Evolutionary conservation across 2,888 invertebrate genomes (phyloP).

Genomic region (Neelides folsomi): DNA sequence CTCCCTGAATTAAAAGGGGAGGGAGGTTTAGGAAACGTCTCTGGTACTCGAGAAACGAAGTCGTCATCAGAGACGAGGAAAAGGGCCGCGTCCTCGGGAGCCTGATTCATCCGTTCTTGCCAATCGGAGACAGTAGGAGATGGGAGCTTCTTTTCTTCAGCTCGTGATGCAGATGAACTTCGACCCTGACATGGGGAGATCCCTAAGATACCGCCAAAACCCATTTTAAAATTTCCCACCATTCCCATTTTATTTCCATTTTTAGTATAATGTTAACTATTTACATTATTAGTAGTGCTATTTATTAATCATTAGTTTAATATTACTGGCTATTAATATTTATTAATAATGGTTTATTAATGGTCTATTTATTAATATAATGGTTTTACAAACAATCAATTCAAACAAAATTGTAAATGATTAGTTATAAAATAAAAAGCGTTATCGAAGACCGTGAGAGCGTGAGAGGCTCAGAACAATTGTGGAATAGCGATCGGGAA

Average conservation of each 20-base stretch:
- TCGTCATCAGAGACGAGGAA: slow-evolving; percentile 16
- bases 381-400: background rate
- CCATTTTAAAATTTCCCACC: too few relatives aligned
- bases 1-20: background rate
- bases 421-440: background rate
- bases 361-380: slow-evolving; percentile 3
- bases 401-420: background rate
- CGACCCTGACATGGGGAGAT: slow-evolving; percentile 5
- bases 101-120: slow-evolving; percentile 32
- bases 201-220: too few relatives aligned
- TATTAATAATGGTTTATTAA: too few relatives aligned
- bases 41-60: background rate
- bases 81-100: slow-evolving; percentile 21
- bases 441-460: background rate
- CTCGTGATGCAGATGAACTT: slow-evolving; percentile 10
- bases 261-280: too few relatives aligned
- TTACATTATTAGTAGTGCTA: too few relatives aligned
- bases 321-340: too few relatives aligned
- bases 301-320: too few relatives aligned
- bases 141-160: background rate
- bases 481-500: slow-evolving; percentile 27
- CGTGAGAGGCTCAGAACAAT: slow-evolving; percentile 9
- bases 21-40: background rate
- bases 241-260: too few relatives aligned
- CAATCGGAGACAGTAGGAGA: slow-evolving; percentile 24